These are phyloP conservation scores for Hemicordylus capensis DNA, from an alignment of 2,113 vertebrate genomes.

Conservation along the genomic window DNA sequence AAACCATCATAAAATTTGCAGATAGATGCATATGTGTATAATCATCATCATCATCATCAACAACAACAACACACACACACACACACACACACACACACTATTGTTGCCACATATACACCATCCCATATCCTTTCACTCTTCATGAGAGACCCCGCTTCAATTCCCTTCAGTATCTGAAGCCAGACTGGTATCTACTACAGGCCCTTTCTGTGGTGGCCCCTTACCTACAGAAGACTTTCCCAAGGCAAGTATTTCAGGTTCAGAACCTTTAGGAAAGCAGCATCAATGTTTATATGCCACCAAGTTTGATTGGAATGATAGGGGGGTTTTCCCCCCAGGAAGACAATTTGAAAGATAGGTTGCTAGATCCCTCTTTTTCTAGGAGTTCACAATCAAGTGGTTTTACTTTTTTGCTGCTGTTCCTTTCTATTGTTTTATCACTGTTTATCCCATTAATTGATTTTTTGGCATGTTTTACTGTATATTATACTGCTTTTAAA, in stretches of 20 bases:
- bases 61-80: constrained; percentile 32
- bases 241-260: background rate
- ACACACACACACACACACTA: background rate
- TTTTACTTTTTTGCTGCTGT: background rate
- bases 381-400: background rate
- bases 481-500: background rate
- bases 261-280: background rate
- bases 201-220: background rate
- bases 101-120: background rate
- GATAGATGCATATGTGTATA: constrained; percentile 13
- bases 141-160: background rate
- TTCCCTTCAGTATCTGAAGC: background rate
- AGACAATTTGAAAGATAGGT: background rate
- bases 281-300: background rate
- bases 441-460: background rate
- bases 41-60: no score
- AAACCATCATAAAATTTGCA: background rate
- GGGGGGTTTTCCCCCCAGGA: no score
- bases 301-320: background rate
- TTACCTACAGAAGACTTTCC: background rate
- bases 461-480: constrained; percentile 9
- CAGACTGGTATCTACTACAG: background rate
- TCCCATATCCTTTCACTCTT: background rate
- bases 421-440: background rate
- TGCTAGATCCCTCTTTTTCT: background rate